phyloP scores from a whole-genome alignment of 1,140 invertebrate genomes.

The Caenorhabditis latens region DNA sequence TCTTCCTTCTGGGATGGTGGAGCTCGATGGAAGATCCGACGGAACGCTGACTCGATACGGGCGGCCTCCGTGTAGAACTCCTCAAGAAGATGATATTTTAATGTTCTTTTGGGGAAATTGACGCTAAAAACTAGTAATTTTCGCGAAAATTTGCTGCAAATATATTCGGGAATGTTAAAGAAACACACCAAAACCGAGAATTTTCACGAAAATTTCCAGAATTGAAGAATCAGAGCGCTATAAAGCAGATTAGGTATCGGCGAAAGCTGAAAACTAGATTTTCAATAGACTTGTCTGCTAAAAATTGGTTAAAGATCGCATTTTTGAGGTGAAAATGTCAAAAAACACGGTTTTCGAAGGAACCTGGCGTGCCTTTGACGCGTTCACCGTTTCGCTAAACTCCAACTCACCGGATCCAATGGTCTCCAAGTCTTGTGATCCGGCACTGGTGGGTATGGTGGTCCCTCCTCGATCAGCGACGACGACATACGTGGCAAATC shows the following conservation, averaged over 20 bases:
- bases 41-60: conserved; percentile 94
- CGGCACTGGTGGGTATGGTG: conserved; percentile 90
- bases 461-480: conserved; percentile 88
- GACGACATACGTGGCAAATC: conserved; percentile 60
- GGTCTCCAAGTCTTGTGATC: conserved; percentile 88
- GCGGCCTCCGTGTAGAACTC: conserved; percentile 95
- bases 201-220: not conserved
- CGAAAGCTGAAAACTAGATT: no score
- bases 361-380: no score
- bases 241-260: no score
- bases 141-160: no score
- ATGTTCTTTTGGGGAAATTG: not conserved
- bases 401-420: not conserved
- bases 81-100: conserved; percentile 78
- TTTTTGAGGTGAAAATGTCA: no score
- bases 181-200: not conserved
- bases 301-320: no score
- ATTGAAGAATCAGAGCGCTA: not conserved
- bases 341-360: no score
- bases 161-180: no score
- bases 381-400: no score
- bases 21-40: conserved; percentile 93
- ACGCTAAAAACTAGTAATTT: no score
- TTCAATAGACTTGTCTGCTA: no score
- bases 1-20: conserved; percentile 86